phyloP scores from a whole-genome alignment of 1,140 invertebrate species.

The Maconellicoccus hirsutus region DNA sequence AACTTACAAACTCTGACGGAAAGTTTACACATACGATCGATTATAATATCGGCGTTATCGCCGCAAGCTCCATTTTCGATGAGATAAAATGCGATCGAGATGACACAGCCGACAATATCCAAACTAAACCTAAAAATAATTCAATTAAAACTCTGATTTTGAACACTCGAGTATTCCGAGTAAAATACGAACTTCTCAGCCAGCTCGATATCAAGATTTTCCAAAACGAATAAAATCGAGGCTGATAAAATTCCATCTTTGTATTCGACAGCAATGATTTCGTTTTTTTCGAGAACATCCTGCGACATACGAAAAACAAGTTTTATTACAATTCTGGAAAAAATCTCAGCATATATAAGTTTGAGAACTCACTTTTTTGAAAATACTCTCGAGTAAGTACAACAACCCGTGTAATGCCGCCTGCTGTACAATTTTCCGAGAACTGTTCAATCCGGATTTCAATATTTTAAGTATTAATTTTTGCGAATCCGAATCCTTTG shows the following conservation, averaged over 20 bases:
- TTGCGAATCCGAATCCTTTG: not conserved
- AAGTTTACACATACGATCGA: slow-evolving; percentile 10
- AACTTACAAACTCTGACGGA: not conserved
- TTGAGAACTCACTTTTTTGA: slow-evolving; percentile 14
- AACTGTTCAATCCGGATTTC: slow-evolving; percentile 50
- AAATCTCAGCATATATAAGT: not conserved
- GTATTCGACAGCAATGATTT: not conserved
- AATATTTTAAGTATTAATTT: slow-evolving; percentile 51
- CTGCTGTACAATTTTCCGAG: slow-evolving; percentile 50
- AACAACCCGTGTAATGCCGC: slow-evolving; percentile 60
- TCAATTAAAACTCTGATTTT: too few relatives aligned
- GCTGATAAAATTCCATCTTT: slow-evolving; percentile 6
- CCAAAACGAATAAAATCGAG: not conserved
- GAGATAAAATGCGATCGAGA: not conserved
- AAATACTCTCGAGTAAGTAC: slow-evolving; percentile 53
- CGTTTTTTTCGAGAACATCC: not conserved
- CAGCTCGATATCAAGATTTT: slow-evolving; percentile 3
- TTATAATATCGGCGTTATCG: not conserved
- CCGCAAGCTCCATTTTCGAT: slow-evolving; percentile 13
- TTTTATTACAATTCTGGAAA: not conserved
- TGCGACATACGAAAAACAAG: too few relatives aligned
- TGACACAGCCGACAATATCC: not conserved
- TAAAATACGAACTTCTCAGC: not conserved
- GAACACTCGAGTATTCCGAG: too few relatives aligned
- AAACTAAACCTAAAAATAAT: not conserved